Evolutionary conservation across 1,140 invertebrate genomes (phyloP).

Genomic region (Nymphalis io): DNA sequence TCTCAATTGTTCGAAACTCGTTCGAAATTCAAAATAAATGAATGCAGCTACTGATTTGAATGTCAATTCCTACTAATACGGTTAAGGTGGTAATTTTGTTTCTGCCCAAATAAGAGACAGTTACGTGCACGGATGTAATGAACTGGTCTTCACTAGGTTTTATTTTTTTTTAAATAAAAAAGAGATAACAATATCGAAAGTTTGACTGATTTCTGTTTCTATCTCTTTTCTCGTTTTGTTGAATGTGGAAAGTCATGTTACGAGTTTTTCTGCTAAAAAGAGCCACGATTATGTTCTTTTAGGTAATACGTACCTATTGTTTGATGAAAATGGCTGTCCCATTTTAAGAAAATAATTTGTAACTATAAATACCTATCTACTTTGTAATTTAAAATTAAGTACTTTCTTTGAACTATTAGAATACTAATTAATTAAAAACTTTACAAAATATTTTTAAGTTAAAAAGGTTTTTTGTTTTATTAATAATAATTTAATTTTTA

Average conservation of each 20-base stretch:
- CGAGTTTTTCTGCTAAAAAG: not conserved
- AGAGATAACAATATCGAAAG: not conserved
- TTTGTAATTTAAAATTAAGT: constrained; percentile 2
- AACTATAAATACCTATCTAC: constrained; percentile 10
- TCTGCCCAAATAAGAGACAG: constrained; percentile 60
- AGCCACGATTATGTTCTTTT: not conserved
- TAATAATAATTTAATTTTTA: no score
- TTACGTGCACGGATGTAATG: not conserved
- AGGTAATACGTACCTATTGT: not conserved
- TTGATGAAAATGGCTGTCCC: not conserved
- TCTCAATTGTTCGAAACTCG: constrained; percentile 61
- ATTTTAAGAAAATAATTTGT: constrained; percentile 19
- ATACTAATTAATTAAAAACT: not conserved
- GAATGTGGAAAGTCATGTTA: not conserved
- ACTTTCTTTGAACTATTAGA: not conserved
- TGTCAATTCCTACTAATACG: constrained; percentile 69
- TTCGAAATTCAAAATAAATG: constrained; percentile 73
- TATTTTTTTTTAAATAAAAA: not conserved
- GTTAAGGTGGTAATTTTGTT: constrained; percentile 67
- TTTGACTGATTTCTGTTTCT: not conserved
- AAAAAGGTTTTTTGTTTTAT: no score
- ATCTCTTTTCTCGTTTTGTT: not conserved
- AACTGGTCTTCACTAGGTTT: not conserved
- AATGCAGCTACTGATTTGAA: constrained; percentile 74
- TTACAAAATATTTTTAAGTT: no score